Base-by-base conservation (phyloP, 2,888 invertebrate species). In the Dinocampus coccinellae region DNA sequence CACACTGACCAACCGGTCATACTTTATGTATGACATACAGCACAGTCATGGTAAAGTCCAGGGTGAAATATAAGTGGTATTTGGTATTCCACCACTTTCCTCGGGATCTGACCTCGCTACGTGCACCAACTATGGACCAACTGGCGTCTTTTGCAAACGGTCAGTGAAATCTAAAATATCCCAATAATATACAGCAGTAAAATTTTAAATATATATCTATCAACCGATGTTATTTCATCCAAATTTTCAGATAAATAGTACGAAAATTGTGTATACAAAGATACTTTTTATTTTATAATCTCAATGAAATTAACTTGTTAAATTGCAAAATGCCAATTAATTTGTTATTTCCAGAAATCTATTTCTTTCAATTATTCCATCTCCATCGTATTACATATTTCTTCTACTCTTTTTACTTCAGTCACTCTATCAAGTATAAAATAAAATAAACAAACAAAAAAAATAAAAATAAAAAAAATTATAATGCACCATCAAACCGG, bases 41-140 rank as follows among this genome's bases (percentile, higher is more conserved):
- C 81, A 78, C 62, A 79, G 80, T 79, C 16, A 16, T 47, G 9
- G 20, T 47, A 47, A 2, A n/a, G 81, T 81, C 81, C 66, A 39
- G 70, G 65, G 11, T 47, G 53, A 57, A 58, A 66, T 60, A 72
- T 47, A 55, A 73, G 63, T 61, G 64, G 36, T 62, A 72, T 86
- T 87, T 87, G 80, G 87, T 87, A 87, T 87, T 86, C 87, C 80
- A 82, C 82, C 85, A 85, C 86, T 87, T 86, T 86, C 81, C 78
- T 83, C 79, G 76, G 79, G 82, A 82, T 83, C 85, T 82, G 81
- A 80, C 79, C 81, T 76, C 71, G 72, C 76, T 75, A 76, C 77
- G 76, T 77, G 76, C 73, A 72, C 76, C 76, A 76, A 71, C 71
- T 71, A 61, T 71, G 71, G 66, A 66, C 71, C 71, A 71, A 39